Percentiles rank a stretch among this genome's conserved stretches.
These are phyloP conservation scores for Pseudomyrmex concolor DNA, from an alignment of 1,140 invertebrate genomes.

Conservation along the genomic window DNA sequence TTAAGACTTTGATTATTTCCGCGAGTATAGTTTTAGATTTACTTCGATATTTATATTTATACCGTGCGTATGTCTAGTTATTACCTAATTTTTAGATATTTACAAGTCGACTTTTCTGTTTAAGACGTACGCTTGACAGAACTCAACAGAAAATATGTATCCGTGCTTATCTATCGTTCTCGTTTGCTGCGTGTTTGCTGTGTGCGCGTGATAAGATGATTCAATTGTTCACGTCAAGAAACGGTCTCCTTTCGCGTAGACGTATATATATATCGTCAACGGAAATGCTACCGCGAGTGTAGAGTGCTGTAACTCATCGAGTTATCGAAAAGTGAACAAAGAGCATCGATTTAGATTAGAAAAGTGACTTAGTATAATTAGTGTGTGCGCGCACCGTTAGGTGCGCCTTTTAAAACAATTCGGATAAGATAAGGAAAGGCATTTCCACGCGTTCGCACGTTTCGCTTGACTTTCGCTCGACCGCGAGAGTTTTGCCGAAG, in stretches of 20 bases:
- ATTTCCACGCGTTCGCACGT: slow-evolving; percentile 38
- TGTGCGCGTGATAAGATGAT: slow-evolving; percentile 40
- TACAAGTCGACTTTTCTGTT: neutral
- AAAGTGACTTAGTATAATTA: slow-evolving; percentile 67
- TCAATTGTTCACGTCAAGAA: slow-evolving; percentile 36
- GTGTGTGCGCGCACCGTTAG: slow-evolving; percentile 63
- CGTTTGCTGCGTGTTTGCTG: slow-evolving; percentile 16
- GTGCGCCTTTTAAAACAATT: slow-evolving; percentile 53
- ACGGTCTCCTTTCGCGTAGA: slow-evolving; percentile 2
- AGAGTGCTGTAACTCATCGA: slow-evolving; percentile 63
- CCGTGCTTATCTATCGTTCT: slow-evolving; percentile 21
- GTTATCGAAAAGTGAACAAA: slow-evolving; percentile 61
- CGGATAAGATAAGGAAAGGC: slow-evolving; percentile 59
- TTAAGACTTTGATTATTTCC: too few relatives aligned
- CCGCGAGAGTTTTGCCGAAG: neutral
- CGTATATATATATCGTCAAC: slow-evolving; percentile 13
- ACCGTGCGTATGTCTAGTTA: neutral
- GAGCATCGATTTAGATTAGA: slow-evolving; percentile 69
- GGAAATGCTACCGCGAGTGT: slow-evolving; percentile 58
- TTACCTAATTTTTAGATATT: slow-evolving; percentile 1
- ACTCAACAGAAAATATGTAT: neutral
- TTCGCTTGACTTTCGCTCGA: slow-evolving; percentile 19
- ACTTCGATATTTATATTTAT: neutral
- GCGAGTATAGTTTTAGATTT: neutral
- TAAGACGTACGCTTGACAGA: neutral